Evolutionary conservation across 2,888 invertebrate genomes (phyloP), one percentile per base, ranked within the genome.

Genomic region (Cylloceria caligata): DNA sequence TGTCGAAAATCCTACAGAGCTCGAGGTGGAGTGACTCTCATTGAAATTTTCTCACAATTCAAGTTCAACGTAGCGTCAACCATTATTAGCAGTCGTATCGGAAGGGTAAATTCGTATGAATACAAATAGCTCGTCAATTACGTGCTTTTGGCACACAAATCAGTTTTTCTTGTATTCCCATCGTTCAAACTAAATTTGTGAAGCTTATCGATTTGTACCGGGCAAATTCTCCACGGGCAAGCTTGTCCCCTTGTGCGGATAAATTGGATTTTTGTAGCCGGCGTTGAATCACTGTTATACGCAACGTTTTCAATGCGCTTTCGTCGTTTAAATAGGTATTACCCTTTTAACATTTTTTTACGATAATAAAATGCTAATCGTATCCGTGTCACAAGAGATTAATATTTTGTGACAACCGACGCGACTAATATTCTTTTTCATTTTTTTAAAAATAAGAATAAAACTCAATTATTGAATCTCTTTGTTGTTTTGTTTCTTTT

Each of bases 401-500:
- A 49, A 49, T 13, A 47, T 30, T 30, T 45, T 47, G 3, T 16
- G 16, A 6, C 5, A 27, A 24, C 27, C 21, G 49, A 55, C n/a
- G 55, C 27, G 3, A 55, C 11, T 19, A 2, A 34, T 9, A 36
- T 19, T 36, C 7, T 60, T 30, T n/a, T 16, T n/a, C 6, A 34
- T 49, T 19, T 49, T 49, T 42, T 24, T 1, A 6, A 42, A 42
- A 0, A 42, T 3, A 9, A 24, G 16, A 49, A 13, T n/a, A 16
- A n/a, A 39, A 24, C 2, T 24, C 19, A 45, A 13, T 62, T 65
- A 27, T 13, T 49, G 0, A 27, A 49, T 60, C 42, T 60, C 67
- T 83, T 78, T 67, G 81, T 72, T 30, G 27, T 82, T 49, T 78
- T 67, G 81, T 72, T 30, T 30, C 81, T 49, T 86, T 85, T 47